A percentile compares a stretch with the other conserved stretches of the same genome.
These are phyloP conservation scores for Zaprionus ghesquierei DNA, from an alignment of 1,140 invertebrate genomes.

Conservation along the genomic window DNA sequence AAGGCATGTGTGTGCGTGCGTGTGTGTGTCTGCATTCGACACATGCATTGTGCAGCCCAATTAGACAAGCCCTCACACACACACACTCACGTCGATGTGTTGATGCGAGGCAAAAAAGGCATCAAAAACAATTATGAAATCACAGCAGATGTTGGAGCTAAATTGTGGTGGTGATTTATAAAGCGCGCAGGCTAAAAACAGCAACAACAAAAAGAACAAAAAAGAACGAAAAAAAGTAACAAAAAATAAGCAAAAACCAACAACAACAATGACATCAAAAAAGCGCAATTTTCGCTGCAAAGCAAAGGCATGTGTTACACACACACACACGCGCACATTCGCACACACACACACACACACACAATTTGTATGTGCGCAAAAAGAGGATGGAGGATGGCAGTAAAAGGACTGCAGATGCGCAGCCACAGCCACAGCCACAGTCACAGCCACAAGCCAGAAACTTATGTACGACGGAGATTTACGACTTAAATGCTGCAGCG, in stretches of 20 bases:
- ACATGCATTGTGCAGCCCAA: constrained; percentile 17
- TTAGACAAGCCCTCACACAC: constrained; percentile 38
- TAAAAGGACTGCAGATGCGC: constrained; percentile 78
- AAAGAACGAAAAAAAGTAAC: too few species aligned
- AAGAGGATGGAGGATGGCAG: constrained; percentile 66
- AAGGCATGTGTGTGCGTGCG: not conserved
- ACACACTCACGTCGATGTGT: constrained; percentile 4
- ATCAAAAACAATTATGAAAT: constrained; percentile 81
- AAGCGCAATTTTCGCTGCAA: constrained; percentile 52
- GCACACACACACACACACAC: constrained; percentile 9
- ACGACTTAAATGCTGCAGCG: constrained; percentile 80
- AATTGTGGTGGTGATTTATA: constrained; percentile 80
- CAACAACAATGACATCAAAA: constrained; percentile 50
- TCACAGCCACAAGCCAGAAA: constrained; percentile 64
- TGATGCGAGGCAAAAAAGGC: constrained; percentile 60
- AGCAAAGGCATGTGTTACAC: constrained; percentile 57
- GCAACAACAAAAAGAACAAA: constrained; percentile 62
- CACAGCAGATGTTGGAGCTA: constrained; percentile 76
- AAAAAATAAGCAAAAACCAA: constrained; percentile 37
- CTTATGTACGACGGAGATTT: constrained; percentile 63
- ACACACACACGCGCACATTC: constrained; percentile 27
- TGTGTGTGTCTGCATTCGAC: not conserved
- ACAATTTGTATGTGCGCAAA: constrained; percentile 25
- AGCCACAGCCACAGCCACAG: constrained; percentile 51
- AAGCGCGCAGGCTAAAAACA: constrained; percentile 48